These are phyloP conservation scores for Lates japonicus DNA, from an alignment of 2,797 vertebrate genomes.

Conservation along the genomic window DNA sequence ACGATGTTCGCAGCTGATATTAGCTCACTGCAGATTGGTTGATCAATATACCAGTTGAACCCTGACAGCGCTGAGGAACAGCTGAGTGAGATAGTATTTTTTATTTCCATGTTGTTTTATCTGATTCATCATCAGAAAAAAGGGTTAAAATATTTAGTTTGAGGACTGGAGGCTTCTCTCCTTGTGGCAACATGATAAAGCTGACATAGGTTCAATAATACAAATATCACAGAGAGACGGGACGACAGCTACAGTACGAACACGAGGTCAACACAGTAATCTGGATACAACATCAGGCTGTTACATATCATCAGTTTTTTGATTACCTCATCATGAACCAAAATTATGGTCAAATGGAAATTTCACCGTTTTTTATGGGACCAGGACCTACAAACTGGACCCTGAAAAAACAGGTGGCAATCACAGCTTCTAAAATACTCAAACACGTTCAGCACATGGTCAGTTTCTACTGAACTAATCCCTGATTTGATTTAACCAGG, in stretches of 20 bases:
- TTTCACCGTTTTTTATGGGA: too few relatives aligned
- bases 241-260: not conserved
- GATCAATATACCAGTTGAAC: too few relatives aligned
- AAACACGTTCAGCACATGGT: too few relatives aligned
- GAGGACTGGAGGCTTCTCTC: slow-evolving; percentile 22
- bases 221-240: slow-evolving; percentile 2
- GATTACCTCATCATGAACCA: not conserved
- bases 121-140: slow-evolving; percentile 21
- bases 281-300: not conserved
- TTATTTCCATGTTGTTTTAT: slow-evolving; percentile 24
- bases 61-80: not conserved
- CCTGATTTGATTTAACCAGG: too few relatives aligned
- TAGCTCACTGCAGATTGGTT: too few relatives aligned
- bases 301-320: not conserved
- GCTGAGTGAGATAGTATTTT: not conserved
- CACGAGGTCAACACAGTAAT: not conserved
- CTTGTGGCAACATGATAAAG: too few relatives aligned
- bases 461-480: too few relatives aligned
- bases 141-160: slow-evolving; percentile 16
- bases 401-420: too few relatives aligned
- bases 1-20: not conserved
- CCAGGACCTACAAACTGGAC: too few relatives aligned
- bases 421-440: too few relatives aligned
- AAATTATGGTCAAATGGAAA: not conserved
- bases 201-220: slow-evolving; percentile 24